Percentiles rank a stretch among this genome's conserved stretches.
These are phyloP conservation scores for Pammene fasciana DNA, from an alignment of 2,888 invertebrate species.

Conservation along the genomic window DNA sequence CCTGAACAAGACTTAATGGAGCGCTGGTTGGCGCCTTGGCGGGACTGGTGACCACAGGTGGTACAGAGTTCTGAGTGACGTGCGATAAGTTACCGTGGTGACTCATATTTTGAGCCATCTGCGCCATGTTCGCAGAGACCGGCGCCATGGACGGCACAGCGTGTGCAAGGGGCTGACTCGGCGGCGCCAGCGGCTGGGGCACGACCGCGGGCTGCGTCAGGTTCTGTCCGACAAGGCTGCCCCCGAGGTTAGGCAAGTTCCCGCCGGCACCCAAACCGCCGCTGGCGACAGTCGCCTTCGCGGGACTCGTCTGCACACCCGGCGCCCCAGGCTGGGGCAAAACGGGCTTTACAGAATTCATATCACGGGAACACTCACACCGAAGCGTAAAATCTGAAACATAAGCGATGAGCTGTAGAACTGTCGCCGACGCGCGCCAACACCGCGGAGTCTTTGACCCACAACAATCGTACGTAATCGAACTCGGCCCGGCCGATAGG, in stretches of 20 bases:
- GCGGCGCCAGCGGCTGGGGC: conserved; percentile 58
- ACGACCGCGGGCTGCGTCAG: conserved; percentile 66
- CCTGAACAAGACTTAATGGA: conserved; percentile 76
- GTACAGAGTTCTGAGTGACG: conserved; percentile 70
- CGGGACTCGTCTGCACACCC: conserved; percentile 75
- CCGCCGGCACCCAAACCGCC: conserved; percentile 46
- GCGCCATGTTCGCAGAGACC: conserved; percentile 79
- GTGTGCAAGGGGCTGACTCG: conserved; percentile 61
- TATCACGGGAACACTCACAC: conserved; percentile 63
- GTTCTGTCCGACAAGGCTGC: conserved; percentile 71
- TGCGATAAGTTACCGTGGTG: conserved; percentile 80
- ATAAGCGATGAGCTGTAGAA: conserved; percentile 67
- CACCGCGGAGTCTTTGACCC: conserved; percentile 77
- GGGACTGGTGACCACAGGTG: conserved; percentile 66
- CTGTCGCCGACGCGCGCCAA: conserved; percentile 64
- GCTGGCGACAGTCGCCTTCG: conserved; percentile 74
- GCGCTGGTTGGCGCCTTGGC: conserved; percentile 67
- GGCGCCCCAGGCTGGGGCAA: conserved; percentile 78
- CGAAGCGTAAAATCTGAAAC: conserved; percentile 67
- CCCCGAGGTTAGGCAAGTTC: conserved; percentile 47
- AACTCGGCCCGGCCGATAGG: conserved; percentile 57
- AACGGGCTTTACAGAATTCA: conserved; percentile 86
- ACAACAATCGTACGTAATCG: conserved; percentile 77
- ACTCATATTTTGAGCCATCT: conserved; percentile 81
- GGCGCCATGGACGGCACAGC: conserved; percentile 79